Evolutionary conservation across 2,888 invertebrate genomes (phyloP).

Genomic region (Acanthococcus lagerstroemiae): DNA sequence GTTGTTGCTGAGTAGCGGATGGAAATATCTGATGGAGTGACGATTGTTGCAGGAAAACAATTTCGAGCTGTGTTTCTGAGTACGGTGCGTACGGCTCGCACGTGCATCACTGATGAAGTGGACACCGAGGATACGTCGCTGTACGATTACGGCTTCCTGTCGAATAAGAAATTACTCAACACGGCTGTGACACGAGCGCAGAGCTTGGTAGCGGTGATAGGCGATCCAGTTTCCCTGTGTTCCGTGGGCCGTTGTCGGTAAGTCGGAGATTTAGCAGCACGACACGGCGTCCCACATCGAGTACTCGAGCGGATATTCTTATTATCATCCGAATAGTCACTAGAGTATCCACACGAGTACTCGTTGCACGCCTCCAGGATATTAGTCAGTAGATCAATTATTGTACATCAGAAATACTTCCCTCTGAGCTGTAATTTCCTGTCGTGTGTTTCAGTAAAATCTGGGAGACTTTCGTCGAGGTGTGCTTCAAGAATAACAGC

Average conservation of each 20-base stretch:
- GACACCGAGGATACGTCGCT: slow-evolving; percentile 50
- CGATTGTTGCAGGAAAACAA: slow-evolving; percentile 58
- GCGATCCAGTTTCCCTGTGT: slow-evolving; percentile 71
- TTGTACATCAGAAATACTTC: not conserved
- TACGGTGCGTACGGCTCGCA: slow-evolving; percentile 63
- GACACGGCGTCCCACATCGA: not conserved
- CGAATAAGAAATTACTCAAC: slow-evolving; percentile 68
- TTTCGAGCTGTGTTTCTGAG: slow-evolving; percentile 72
- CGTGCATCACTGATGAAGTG: slow-evolving; percentile 47
- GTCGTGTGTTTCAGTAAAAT: slow-evolving; percentile 49
- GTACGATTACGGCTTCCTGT: slow-evolving; percentile 58
- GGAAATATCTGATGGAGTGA: too few relatives aligned
- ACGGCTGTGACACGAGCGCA: slow-evolving; percentile 75
- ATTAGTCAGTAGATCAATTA: too few relatives aligned
- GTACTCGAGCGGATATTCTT: not conserved
- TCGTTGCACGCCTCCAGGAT: too few relatives aligned
- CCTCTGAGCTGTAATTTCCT: too few relatives aligned
- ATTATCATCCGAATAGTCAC: not conserved
- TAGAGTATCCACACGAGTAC: not conserved
- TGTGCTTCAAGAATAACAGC: slow-evolving; percentile 59
- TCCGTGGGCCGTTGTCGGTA: slow-evolving; percentile 64
- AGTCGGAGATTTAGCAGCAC: not conserved
- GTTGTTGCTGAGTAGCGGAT: too few relatives aligned
- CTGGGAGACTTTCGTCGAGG: slow-evolving; percentile 68
- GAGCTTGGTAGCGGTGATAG: slow-evolving; percentile 70